Base-by-base conservation (phyloP, 2,888 invertebrate genomes). In the Aspidiotus rigidus region DNA sequence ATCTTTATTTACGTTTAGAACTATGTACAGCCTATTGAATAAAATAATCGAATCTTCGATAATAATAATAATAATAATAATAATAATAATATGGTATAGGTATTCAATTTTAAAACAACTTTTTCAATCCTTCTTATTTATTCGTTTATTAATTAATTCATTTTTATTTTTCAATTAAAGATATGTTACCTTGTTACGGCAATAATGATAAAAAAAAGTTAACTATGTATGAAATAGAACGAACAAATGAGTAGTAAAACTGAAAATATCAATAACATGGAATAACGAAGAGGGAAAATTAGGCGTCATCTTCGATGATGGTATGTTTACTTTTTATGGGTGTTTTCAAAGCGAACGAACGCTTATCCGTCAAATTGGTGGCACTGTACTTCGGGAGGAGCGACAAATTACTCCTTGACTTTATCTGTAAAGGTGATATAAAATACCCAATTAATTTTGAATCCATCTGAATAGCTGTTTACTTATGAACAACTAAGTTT, bases 161-260 rank as follows among this genome's bases (percentile, higher is more conserved):
- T n/a, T 49, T 49, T 49, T n/a, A 13, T 49, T 49, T 6, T 67
- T 42, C 44, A 56, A 13, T 42, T 41, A 60, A 60, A 67, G 59
- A 67, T 67, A 28, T 28, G 28, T 28, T 28, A 28, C 28, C 28
- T 28, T 28, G 67, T 67, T 42, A 59, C 67, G 67, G 67, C 67
- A 59, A 67, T 67, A 67, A 67, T 59, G 60, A 67, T 39, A 44
- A 60, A 60, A 60, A 56, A 67, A 55, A 64, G 49, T 49, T n/a
- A 13, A 49, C 28, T 49, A 49, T n/a, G 49, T 67, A 67, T 59
- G 57, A 67, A 67, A 60, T 67, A 67, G 17, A 67, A 60, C 59
- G 67, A 59, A 67, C 67, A 67, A 67, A 67, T 67, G 60, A 42
- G 42, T 53, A 49, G 60, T 67, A 60, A 67, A 59, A 67, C 59